These are phyloP conservation scores for Acanthopleura granulata DNA, from an alignment of 2,888 invertebrate genomes.

Conservation along the genomic window DNA sequence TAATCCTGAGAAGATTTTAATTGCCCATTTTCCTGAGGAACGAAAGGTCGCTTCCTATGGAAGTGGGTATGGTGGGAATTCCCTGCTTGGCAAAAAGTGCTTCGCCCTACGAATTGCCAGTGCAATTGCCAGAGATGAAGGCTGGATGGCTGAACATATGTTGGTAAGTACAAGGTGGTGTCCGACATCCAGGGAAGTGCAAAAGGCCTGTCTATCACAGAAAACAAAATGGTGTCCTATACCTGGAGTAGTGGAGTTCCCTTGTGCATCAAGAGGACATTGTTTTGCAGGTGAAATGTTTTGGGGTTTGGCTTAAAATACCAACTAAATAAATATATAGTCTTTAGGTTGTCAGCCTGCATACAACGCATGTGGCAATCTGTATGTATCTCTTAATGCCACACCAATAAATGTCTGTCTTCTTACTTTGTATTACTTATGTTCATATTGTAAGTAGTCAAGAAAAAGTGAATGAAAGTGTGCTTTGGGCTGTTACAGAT, in stretches of 20 bases:
- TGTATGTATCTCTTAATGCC: no score
- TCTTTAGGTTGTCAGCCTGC: no score
- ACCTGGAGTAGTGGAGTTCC: neutral
- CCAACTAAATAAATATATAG: no score
- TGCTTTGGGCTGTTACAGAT: constrained; percentile 75
- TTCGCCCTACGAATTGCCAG: constrained; percentile 96
- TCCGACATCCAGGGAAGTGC: neutral
- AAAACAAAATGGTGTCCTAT: neutral
- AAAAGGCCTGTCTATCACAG: neutral
- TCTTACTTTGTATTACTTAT: no score
- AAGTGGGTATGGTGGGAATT: constrained; percentile 98
- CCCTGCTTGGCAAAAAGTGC: constrained; percentile 96
- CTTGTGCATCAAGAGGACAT: no score
- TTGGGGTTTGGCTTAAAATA: no score
- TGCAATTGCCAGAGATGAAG: constrained; percentile 91
- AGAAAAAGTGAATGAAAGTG: no score
- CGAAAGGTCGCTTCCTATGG: constrained; percentile 92
- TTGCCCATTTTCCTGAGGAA: constrained; percentile 87
- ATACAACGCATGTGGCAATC: no score
- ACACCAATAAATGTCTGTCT: no score
- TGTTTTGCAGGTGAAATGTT: no score
- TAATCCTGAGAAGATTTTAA: constrained; percentile 93
- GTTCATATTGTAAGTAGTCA: no score
- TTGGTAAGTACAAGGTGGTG: constrained; percentile 74
- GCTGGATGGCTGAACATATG: constrained; percentile 99